phyloP scores from a whole-genome alignment of 2,113 vertebrate genomes.

The Urocynchramus pylzowi region DNA sequence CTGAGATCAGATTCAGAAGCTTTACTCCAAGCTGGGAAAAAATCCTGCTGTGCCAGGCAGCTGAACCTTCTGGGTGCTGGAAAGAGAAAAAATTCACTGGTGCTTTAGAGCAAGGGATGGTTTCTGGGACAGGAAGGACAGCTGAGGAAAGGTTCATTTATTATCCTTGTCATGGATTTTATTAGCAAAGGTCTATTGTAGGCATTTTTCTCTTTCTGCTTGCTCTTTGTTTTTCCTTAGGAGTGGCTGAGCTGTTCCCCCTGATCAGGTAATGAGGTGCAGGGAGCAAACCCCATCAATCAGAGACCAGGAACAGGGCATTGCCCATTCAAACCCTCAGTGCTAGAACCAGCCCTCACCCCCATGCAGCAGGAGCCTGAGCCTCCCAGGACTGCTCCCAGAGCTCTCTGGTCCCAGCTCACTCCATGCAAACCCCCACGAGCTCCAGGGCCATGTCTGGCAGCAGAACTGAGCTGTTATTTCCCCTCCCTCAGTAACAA shows the following conservation, averaged over 20 bases:
- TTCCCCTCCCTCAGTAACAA: background rate
- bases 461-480: background rate
- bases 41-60: background rate
- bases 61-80: fast-evolving
- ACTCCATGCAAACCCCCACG: fast-evolving
- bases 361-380: background rate
- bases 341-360: background rate
- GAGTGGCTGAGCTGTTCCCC: background rate
- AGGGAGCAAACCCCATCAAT: background rate
- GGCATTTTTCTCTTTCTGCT: background rate
- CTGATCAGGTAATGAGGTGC: background rate
- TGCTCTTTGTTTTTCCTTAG: background rate
- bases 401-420: background rate
- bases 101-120: background rate
- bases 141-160: background rate
- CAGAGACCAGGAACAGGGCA: background rate
- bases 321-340: background rate
- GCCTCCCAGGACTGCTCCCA: background rate
- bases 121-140: background rate
- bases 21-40: background rate
- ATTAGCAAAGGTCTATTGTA: background rate
- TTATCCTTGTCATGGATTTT: background rate
- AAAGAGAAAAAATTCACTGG: background rate
- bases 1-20: background rate
- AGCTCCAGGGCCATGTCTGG: background rate